phyloP scores from a whole-genome alignment of 1,140 invertebrate genomes.

The Drosophila simulans region DNA sequence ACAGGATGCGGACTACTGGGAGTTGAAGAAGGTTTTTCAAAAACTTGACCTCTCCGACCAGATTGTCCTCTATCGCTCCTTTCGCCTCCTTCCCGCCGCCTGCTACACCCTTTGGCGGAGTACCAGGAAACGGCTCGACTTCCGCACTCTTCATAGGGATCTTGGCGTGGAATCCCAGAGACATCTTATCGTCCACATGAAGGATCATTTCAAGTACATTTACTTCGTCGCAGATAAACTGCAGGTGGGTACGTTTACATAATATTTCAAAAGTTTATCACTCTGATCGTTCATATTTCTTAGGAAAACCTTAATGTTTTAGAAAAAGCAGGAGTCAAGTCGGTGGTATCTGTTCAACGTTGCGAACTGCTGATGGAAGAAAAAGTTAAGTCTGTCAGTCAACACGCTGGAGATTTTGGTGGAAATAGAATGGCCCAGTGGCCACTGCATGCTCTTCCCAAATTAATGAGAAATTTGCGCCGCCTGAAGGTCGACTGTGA shows the following conservation, averaged over 20 bases:
- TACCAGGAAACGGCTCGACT: slow-evolving; percentile 1
- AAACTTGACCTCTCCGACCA: slow-evolving; percentile 1
- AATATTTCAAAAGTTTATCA: too few species aligned
- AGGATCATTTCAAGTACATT: slow-evolving; percentile 1
- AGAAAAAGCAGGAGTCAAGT: neutral
- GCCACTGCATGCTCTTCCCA: slow-evolving; percentile 5
- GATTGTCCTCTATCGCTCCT: slow-evolving; percentile 1
- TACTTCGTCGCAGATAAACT: slow-evolving; percentile 7
- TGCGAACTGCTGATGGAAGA: slow-evolving; percentile 2
- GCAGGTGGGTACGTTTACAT: neutral
- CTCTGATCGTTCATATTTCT: neutral
- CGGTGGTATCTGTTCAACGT: neutral
- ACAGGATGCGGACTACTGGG: neutral
- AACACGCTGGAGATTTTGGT: neutral
- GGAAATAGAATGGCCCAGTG: slow-evolving; percentile 2
- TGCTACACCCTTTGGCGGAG: neutral
- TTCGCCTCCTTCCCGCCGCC: neutral
- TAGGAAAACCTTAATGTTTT: slow-evolving; percentile 3
- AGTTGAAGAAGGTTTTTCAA: slow-evolving; percentile 3
- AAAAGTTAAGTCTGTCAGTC: neutral
- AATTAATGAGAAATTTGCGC: slow-evolving; percentile 3
- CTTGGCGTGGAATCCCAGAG: neutral
- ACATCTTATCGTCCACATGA: slow-evolving; percentile 1
- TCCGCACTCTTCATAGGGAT: neutral
- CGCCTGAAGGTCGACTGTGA: neutral